Percentiles rank a stretch among this genome's conserved stretches.
phyloP scores from a whole-genome alignment of 2,888 invertebrate genomes.

The Ormyrus labotus region DNA sequence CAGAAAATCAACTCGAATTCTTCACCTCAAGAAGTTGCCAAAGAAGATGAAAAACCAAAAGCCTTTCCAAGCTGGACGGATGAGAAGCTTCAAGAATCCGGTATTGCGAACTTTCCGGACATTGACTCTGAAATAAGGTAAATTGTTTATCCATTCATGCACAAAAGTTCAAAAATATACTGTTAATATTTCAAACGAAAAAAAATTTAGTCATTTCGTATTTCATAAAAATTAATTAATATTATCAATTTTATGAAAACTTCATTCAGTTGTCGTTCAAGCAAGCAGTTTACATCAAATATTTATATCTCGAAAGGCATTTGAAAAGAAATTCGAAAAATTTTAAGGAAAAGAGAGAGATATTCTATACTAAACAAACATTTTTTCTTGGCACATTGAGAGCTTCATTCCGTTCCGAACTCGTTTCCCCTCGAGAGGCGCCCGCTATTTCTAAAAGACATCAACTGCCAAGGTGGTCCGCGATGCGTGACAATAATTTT shows the following conservation, averaged over 20 bases:
- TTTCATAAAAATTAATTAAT: too few relatives aligned
- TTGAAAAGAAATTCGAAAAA: background rate
- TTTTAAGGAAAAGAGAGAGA: too few relatives aligned
- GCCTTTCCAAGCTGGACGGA: conserved; percentile 69
- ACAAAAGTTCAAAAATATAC: background rate
- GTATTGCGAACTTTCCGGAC: conserved; percentile 64
- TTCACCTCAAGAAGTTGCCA: conserved; percentile 34
- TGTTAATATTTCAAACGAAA: background rate
- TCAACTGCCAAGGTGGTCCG: conserved; percentile 27
- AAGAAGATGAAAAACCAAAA: conserved; percentile 56
- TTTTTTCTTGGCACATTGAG: conserved; percentile 5
- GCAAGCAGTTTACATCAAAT: background rate
- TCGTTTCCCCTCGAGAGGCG: background rate
- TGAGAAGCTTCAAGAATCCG: conserved; percentile 63
- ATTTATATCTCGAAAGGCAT: background rate
- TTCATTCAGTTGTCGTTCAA: too few relatives aligned
- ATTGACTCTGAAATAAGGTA: conserved; percentile 64
- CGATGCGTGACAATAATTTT: conserved; percentile 34
- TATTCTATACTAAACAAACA: conserved; percentile 13
- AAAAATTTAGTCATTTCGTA: background rate
- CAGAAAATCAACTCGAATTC: conserved; percentile 46
- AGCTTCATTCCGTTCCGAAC: background rate
- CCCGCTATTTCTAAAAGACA: conserved; percentile 37
- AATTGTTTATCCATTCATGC: too few relatives aligned
- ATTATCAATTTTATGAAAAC: too few relatives aligned